Base-by-base conservation (phyloP, 2,888 invertebrate genomes). In the Timema podura region DNA sequence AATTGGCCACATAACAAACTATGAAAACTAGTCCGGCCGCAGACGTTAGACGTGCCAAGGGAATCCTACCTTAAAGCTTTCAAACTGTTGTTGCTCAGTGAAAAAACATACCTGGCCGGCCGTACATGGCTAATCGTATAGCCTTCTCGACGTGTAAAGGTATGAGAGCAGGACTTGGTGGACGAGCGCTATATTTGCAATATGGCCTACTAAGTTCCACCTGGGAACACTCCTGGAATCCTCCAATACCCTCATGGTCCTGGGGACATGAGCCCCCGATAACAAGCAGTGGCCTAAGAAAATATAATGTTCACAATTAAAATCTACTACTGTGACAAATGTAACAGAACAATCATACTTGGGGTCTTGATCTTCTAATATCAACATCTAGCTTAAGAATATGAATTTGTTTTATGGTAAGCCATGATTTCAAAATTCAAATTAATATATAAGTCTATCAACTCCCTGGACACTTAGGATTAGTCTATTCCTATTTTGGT, bases 181-280 rank as follows among this genome's bases (percentile, higher is more conserved):
- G 97, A 57, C 97, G 87, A 0, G 91, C 95, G 0, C 94, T 86
- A 80, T 95, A 96, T 83, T 98, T 98, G 82, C 94, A 93, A 80
- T 93, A 95, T 5, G 91, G 87, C n/a, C 93, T 87, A 70, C 93
- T 90, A 0, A 93, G 85, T 77, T 96, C 96, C 67, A 95, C 93
- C 84, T 96, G 96, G 0, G 90, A 89, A 83, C 91, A 96, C 82
- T 96, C 97, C 82, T 98, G 98, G 81, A 98, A 98, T 2, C 96
- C 98, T 44, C 98, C 98, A 76, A 96, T 91, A 9, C 93, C 93
- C 82, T 97, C 97, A 79, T 96, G 96, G 80, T 96, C 94, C 77
- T 91, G 87, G 15, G 95, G 91, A 76, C 93, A 92, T 0, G 97
- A 91, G 2, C 98, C 98, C 16, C 94, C 96, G 74, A 98, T 89